Conservation (phyloP, 2,888 invertebrate genomes). For the Prosopocoilus inquinatus region DNA sequence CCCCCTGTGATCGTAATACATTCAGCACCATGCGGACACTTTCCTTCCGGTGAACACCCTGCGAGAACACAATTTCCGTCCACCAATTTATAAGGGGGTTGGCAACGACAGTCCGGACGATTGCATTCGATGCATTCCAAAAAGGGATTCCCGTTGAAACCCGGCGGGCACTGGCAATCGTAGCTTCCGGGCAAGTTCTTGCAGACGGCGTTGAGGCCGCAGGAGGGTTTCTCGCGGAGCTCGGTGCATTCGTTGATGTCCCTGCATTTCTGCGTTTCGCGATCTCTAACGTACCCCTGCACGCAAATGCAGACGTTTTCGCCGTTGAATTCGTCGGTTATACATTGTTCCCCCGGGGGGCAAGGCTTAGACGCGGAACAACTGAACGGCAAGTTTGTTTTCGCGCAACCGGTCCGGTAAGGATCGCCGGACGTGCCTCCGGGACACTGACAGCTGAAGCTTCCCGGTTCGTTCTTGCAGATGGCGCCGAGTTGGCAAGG, state of each 20-base stretch:
- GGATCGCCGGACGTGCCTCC: conserved; percentile 78
- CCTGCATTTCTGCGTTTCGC: conserved; percentile 71
- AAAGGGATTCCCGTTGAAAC: conserved; percentile 89
- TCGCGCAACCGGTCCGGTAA: conserved; percentile 72
- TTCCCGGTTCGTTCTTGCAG: conserved; percentile 85
- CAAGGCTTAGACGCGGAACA: conserved; percentile 78
- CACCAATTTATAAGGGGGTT: conserved; percentile 81
- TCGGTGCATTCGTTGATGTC: conserved; percentile 85
- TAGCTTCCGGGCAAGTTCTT: conserved; percentile 92
- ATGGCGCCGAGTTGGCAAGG: conserved; percentile 83
- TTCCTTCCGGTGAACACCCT: conserved; percentile 76
- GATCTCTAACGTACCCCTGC: conserved; percentile 79
- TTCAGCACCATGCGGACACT: conserved; percentile 83
- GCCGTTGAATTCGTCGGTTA: conserved; percentile 69
- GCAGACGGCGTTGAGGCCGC: conserved; percentile 86
- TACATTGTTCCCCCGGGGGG: conserved; percentile 81
- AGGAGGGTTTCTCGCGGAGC: conserved; percentile 71
- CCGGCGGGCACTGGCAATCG: conserved; percentile 86
- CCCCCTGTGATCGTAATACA: conserved; percentile 88
- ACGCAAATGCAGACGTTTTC: conserved; percentile 87
- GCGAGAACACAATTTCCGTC: conserved; percentile 82
- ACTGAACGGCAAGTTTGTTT: conserved; percentile 62
- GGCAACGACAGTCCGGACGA: conserved; percentile 81
- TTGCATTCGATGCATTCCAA: conserved; percentile 68
- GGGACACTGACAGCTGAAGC: conserved; percentile 85